A percentile compares a stretch with the other conserved stretches of the same genome.
phyloP scores from a whole-genome alignment of 2,888 invertebrate genomes.

The Temnothorax unifasciatus region DNA sequence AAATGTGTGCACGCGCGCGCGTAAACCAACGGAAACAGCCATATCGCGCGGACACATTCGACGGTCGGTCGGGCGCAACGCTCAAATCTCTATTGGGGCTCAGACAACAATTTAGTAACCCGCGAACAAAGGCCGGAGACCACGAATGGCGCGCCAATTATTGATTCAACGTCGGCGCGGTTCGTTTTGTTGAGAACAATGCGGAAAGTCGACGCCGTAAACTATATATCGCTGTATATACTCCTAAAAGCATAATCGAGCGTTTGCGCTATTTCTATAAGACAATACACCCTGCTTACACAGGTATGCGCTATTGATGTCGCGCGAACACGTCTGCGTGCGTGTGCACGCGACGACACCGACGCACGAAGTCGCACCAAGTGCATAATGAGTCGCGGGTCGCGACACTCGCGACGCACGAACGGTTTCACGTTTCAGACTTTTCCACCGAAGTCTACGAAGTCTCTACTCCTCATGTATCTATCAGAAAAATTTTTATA shows the following conservation, averaged over 20 bases:
- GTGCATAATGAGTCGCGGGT: constrained; percentile 23
- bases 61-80: not conserved
- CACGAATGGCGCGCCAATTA: constrained; percentile 45
- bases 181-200: constrained; percentile 48
- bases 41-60: not conserved
- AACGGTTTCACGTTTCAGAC: not conserved
- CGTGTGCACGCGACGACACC: constrained; percentile 12
- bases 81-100: constrained; percentile 17
- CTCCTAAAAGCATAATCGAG: constrained; percentile 43
- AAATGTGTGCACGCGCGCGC: constrained; percentile 14
- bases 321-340: not conserved
- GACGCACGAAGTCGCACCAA: constrained; percentile 14
- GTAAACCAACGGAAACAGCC: constrained; percentile 29
- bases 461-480: not conserved
- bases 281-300: constrained; percentile 34
- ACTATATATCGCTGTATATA: constrained; percentile 44
- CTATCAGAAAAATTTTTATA: not conserved
- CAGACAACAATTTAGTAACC: constrained; percentile 54
- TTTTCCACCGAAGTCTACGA: not conserved
- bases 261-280: constrained; percentile 48
- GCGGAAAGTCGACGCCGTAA: constrained; percentile 37
- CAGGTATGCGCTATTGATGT: constrained; percentile 32
- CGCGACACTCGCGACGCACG: not conserved
- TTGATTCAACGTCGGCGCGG: constrained; percentile 50
- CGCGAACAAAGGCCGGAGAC: constrained; percentile 38